Percentiles rank a stretch among this genome's conserved stretches.
phyloP scores from a whole-genome alignment of 2,797 vertebrate genomes.

The Eulemur rubriventer region DNA sequence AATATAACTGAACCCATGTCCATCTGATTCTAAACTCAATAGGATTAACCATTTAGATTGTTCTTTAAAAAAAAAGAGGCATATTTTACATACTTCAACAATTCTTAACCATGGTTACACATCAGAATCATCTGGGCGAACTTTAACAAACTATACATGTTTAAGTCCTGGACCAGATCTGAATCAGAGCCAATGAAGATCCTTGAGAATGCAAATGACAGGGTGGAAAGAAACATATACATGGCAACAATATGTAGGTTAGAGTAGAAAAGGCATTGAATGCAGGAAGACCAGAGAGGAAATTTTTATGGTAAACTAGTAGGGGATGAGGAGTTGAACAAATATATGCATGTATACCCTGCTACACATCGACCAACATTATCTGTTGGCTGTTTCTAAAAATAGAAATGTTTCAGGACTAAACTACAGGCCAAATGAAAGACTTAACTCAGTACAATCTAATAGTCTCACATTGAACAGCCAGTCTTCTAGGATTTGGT shows the following conservation, averaged over 20 bases:
- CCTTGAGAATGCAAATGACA: neutral
- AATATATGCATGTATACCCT: neutral
- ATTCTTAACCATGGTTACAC: constrained; percentile 24
- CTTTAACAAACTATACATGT: constrained; percentile 11
- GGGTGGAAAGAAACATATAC: constrained; percentile 6
- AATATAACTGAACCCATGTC: constrained; percentile 43
- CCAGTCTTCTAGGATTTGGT: neutral
- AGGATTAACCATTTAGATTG: constrained; percentile 25
- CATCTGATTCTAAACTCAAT: constrained; percentile 7
- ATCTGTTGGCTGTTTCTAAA: constrained; percentile 26
- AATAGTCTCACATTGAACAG: neutral
- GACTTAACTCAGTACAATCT: neutral
- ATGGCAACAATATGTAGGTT: neutral
- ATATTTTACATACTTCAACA: neutral
- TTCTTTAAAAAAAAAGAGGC: neutral
- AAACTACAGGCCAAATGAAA: constrained; percentile 27
- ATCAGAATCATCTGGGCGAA: neutral
- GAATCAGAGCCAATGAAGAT: constrained; percentile 25
- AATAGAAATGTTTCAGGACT: neutral
- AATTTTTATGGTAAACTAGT: constrained; percentile 1
- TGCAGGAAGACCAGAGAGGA: neutral
- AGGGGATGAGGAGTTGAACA: neutral
- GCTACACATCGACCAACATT: neutral
- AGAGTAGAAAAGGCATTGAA: neutral
- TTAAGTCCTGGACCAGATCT: neutral